Conservation (phyloP, 1,140 invertebrate species). For the Brachionus paranguensis region DNA sequence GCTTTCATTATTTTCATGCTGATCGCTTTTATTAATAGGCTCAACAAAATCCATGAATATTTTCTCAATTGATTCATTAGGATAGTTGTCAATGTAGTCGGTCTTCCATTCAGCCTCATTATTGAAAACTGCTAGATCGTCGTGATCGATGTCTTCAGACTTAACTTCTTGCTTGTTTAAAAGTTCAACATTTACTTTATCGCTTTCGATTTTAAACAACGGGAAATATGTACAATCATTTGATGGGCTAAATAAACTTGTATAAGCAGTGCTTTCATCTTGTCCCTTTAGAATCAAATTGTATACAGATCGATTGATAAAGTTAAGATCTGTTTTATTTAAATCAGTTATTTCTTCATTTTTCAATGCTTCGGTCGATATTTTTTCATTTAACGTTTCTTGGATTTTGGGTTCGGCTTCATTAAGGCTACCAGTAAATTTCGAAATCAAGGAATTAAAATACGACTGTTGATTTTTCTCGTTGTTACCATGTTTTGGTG, state of each 20-base stretch:
- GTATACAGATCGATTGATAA: background rate
- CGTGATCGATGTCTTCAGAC: too few species aligned
- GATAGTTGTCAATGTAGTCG: background rate
- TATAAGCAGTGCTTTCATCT: background rate
- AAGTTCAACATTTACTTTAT: background rate
- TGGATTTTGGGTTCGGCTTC: background rate
- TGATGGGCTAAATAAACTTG: background rate
- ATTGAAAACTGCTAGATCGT: background rate
- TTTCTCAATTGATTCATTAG: background rate
- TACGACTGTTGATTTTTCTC: background rate
- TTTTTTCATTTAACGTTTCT: background rate
- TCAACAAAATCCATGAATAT: background rate
- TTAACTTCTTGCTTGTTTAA: background rate
- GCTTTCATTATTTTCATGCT: background rate
- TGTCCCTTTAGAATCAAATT: background rate
- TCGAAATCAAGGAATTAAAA: background rate
- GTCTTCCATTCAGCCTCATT: background rate
- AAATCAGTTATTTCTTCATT: background rate
- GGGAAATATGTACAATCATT: conserved; percentile 24
- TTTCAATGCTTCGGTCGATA: background rate
- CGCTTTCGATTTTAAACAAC: background rate
- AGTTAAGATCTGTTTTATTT: background rate
- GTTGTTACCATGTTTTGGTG: background rate
- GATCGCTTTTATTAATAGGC: background rate
- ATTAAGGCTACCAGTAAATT: background rate